phyloP scores from a whole-genome alignment of 2,113 vertebrate species.

The Centropristis striata region DNA sequence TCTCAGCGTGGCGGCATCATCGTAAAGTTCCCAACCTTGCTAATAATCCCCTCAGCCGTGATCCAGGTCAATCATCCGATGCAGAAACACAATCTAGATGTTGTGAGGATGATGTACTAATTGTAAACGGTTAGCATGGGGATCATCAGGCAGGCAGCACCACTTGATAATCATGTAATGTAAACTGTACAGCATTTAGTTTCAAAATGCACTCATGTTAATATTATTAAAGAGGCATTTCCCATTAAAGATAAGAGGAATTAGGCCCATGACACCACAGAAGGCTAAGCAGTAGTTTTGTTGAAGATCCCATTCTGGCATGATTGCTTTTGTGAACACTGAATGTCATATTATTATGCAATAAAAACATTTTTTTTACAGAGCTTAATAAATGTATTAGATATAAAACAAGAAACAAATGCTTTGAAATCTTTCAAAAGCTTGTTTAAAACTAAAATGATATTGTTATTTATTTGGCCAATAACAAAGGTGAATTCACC shows the following conservation, averaged over 20 bases:
- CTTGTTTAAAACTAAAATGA: no score
- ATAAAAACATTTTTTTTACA: no score
- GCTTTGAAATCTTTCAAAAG: no score
- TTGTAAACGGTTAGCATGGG: constrained; percentile 35
- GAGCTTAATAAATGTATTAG: no score
- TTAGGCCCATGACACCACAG: constrained; percentile 19
- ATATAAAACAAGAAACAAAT: no score
- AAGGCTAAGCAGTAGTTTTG: neutral
- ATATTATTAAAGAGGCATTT: constrained; percentile 36
- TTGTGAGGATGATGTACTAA: constrained; percentile 32
- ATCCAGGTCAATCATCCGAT: constrained; percentile 31
- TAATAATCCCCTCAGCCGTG: constrained; percentile 12
- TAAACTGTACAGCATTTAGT: constrained; percentile 38
- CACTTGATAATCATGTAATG: constrained; percentile 30
- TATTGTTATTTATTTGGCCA: no score
- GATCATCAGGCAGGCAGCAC: constrained; percentile 42
- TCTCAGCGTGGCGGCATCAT: neutral
- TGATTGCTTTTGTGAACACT: neutral
- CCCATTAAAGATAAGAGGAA: constrained; percentile 30
- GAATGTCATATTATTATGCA: neutral
- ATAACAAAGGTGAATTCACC: no score
- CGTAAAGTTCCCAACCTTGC: constrained; percentile 15
- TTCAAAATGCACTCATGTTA: constrained; percentile 25
- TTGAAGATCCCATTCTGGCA: neutral
- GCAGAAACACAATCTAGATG: constrained; percentile 20